Conservation (phyloP, 2,888 invertebrate genomes). For the Zygothrica quintamaculata region DNA sequence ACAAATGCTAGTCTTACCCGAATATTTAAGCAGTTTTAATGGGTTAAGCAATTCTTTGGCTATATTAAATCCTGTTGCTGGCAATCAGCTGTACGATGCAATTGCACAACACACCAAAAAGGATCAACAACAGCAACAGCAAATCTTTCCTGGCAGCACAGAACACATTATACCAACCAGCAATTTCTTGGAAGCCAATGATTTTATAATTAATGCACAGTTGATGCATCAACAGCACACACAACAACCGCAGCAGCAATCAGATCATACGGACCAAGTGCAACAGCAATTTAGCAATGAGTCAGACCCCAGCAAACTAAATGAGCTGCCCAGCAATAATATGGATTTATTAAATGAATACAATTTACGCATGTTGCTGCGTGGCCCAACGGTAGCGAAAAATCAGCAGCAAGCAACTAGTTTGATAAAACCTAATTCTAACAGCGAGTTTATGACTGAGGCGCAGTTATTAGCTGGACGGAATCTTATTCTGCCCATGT, state of each 20-base stretch:
- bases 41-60: conserved; percentile 80
- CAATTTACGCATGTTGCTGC: conserved; percentile 77
- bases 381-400: conserved; percentile 43
- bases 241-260: too few species aligned
- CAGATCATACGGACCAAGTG: conserved; percentile 8
- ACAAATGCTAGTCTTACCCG: conserved; percentile 79
- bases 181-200: conserved; percentile 67
- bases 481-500: conserved; percentile 75
- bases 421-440: conserved; percentile 34
- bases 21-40: conserved; percentile 80
- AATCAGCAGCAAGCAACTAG: conserved; percentile 24
- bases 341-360: conserved; percentile 77
- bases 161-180: conserved; percentile 45
- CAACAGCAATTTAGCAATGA: conserved; percentile 24
- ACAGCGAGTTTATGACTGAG: conserved; percentile 67
- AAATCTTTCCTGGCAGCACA: conserved; percentile 39
- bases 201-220: conserved; percentile 72
- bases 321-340: conserved; percentile 39
- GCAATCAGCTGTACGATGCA: conserved; percentile 75
- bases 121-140: conserved; percentile 60
- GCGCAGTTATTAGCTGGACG: conserved; percentile 64
- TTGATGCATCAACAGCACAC: conserved; percentile 69
- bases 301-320: conserved; percentile 27
- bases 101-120: conserved; percentile 77
- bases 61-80: conserved; percentile 77